Evolutionary conservation across 1,140 invertebrate species (phyloP).

Genomic region (Psilanteris sp.): DNA sequence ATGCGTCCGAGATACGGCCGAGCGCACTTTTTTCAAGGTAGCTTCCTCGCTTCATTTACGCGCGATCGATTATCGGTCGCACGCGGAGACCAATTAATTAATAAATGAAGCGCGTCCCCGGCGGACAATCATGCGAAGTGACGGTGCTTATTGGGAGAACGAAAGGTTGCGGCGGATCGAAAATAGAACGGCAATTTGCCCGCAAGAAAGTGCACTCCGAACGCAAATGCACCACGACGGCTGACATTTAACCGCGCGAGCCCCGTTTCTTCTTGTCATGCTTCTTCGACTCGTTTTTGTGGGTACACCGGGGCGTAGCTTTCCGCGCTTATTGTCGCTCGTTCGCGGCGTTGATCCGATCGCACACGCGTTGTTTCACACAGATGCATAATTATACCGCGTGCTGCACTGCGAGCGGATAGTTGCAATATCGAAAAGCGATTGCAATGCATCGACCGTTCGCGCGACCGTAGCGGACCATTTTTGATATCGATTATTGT

Average conservation of each 20-base stretch:
- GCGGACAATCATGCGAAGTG: conserved; percentile 25
- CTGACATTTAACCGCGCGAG: conserved; percentile 64
- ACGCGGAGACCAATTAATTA: conserved; percentile 42
- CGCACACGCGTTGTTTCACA: too few relatives aligned
- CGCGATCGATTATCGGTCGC: conserved; percentile 28
- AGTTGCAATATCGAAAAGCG: too few relatives aligned
- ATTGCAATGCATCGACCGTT: too few relatives aligned
- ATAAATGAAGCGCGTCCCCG: conserved; percentile 20
- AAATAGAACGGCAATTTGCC: conserved; percentile 16
- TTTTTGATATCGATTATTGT: too few relatives aligned
- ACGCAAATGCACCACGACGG: conserved; percentile 72
- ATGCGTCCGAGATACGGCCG: conserved; percentile 9
- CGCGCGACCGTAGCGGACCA: too few relatives aligned
- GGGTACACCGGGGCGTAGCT: too few relatives aligned
- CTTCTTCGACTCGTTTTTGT: conserved; percentile 12
- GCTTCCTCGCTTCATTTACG: conserved; percentile 21
- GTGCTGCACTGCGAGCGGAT: too few relatives aligned
- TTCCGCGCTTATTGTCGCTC: too few relatives aligned
- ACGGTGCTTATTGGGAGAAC: conserved; percentile 9
- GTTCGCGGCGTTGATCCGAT: too few relatives aligned
- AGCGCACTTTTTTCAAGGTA: not conserved
- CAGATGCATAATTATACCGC: not conserved
- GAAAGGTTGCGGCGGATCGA: conserved; percentile 18
- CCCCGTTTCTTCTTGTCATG: conserved; percentile 42
- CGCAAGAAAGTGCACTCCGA: conserved; percentile 8